Evolutionary conservation across 2,113 vertebrate genomes (phyloP).

Genomic region (Promerops cafer): DNA sequence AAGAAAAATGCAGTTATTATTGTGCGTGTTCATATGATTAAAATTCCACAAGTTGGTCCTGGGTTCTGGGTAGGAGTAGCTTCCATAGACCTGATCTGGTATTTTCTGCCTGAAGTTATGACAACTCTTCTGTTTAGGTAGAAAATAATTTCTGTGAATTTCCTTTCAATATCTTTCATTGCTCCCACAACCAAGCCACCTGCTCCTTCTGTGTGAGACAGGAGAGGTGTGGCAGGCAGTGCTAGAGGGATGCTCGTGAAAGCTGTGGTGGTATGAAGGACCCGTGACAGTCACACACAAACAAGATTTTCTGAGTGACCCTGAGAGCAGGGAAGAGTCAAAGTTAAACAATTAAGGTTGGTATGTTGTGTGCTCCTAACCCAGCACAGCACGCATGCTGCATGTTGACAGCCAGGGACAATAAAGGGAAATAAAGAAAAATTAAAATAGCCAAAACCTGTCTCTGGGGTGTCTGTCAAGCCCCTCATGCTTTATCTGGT

Average conservation of each 20-base stretch:
- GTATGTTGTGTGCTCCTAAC: neutral
- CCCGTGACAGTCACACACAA: neutral
- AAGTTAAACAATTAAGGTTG: neutral
- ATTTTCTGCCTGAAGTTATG: neutral
- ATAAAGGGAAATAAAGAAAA: neutral
- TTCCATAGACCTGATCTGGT: neutral
- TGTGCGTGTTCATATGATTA: neutral
- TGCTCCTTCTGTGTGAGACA: neutral
- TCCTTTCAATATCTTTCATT: neutral
- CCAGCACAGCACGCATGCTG: accelerated
- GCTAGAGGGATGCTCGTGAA: neutral
- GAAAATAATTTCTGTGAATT: neutral
- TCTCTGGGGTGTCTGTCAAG: neutral
- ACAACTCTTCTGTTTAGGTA: neutral
- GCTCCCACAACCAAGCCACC: neutral
- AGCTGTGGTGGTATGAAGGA: neutral
- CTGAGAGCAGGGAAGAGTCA: neutral
- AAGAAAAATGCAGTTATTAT: neutral
- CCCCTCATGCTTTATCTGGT: neutral
- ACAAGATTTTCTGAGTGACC: neutral
- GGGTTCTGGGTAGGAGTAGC: neutral
- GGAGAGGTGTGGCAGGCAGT: neutral
- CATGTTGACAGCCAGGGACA: neutral
- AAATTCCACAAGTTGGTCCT: neutral
- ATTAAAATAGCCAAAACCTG: neutral